These are phyloP conservation scores for Troglohyphantes excavatus DNA, from an alignment of 2,888 invertebrate species.

Conservation along the genomic window DNA sequence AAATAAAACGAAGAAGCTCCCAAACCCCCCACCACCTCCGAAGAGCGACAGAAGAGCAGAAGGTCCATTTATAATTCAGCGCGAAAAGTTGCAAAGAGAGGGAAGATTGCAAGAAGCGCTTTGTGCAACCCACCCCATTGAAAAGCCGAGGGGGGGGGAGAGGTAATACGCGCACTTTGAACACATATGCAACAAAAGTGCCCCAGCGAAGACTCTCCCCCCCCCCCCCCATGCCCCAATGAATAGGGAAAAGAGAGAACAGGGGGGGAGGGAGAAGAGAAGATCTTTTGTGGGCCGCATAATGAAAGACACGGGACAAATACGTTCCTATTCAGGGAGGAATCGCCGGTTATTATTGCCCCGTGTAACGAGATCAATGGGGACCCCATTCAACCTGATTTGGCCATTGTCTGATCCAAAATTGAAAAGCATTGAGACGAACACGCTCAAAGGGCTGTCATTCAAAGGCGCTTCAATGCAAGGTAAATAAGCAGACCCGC, in stretches of 20 bases:
- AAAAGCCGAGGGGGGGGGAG: constrained; percentile 64
- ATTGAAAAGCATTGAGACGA: constrained; percentile 79
- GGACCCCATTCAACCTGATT: constrained; percentile 79
- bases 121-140: constrained; percentile 63
- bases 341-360: constrained; percentile 79
- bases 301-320: constrained; percentile 80
- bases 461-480: constrained; percentile 78
- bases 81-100: constrained; percentile 52
- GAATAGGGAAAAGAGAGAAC: constrained; percentile 69
- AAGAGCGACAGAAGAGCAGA: constrained; percentile 4
- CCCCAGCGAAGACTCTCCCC: constrained; percentile 33
- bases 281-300: constrained; percentile 74
- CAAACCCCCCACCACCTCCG: neutral
- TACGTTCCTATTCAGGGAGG: constrained; percentile 78
- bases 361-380: constrained; percentile 79
- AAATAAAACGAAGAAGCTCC: neutral
- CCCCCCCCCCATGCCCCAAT: constrained; percentile 46
- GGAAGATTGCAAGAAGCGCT: constrained; percentile 75
- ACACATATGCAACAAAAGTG: constrained; percentile 79
- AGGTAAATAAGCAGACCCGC: constrained; percentile 79
- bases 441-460: constrained; percentile 77
- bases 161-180: constrained; percentile 79
- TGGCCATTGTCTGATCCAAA: constrained; percentile 79
- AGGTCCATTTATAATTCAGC: constrained; percentile 78
- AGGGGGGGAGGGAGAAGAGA: constrained; percentile 31